Conservation (phyloP, 2,797 vertebrate species). For the Mormyrus proboscirostris region DNA sequence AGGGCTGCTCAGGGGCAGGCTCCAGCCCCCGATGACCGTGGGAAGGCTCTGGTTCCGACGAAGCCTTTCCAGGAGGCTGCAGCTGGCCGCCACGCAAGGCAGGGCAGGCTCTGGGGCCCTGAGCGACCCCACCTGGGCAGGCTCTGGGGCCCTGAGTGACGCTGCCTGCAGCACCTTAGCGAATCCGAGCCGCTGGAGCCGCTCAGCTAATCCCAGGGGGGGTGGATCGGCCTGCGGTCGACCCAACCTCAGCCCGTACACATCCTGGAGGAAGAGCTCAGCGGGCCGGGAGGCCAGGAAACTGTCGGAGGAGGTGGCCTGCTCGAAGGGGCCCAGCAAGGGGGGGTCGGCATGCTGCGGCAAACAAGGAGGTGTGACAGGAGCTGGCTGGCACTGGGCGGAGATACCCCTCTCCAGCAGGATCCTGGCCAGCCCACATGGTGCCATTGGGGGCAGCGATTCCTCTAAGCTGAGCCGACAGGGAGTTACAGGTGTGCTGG, state of each 20-base stretch:
- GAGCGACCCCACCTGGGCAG: constrained; percentile 39
- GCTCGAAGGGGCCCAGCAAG: constrained; percentile 67
- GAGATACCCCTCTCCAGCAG: constrained; percentile 88
- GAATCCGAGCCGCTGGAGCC: constrained; percentile 81
- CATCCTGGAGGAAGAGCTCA: constrained; percentile 88
- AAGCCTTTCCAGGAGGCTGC: constrained; percentile 80
- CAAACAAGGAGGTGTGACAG: constrained; percentile 78
- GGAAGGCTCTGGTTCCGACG: constrained; percentile 93
- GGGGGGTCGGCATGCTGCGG: constrained; percentile 67
- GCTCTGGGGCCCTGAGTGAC: constrained; percentile 28
- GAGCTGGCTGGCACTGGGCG: constrained; percentile 63
- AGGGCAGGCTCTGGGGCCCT: constrained; percentile 42
- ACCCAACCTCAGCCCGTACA: constrained; percentile 76
- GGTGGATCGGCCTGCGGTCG: constrained; percentile 56
- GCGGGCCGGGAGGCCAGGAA: constrained; percentile 90
- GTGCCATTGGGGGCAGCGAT: constrained; percentile 61
- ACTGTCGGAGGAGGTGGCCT: constrained; percentile 63
- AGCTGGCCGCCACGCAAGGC: constrained; percentile 71
- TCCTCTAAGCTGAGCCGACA: constrained; percentile 78
- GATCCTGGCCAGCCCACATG: constrained; percentile 74
- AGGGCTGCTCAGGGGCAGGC: constrained; percentile 55
- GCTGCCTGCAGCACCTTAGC: constrained; percentile 64
- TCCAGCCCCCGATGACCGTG: constrained; percentile 67
- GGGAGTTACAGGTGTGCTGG: constrained; percentile 71
- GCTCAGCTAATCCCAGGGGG: constrained; percentile 71